These are phyloP conservation scores for Caenorhabditis japonica DNA, from an alignment of 2,888 invertebrate genomes.

Conservation along the genomic window DNA sequence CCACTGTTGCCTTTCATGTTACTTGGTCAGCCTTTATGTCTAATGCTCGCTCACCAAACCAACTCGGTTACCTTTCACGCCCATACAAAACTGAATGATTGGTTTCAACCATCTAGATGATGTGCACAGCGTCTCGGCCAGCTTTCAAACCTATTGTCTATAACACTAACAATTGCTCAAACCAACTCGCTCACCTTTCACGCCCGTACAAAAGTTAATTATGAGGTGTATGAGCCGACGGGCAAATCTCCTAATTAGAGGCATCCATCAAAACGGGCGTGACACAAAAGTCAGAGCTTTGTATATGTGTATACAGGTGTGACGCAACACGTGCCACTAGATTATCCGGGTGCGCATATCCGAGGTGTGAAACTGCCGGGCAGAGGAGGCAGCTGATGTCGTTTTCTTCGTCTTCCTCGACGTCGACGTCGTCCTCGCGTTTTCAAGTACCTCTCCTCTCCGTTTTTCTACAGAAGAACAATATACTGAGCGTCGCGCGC, in stretches of 20 bases:
- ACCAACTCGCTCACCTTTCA: too few species aligned
- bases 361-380: slow-evolving; percentile 33
- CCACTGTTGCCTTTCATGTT: slow-evolving; percentile 17
- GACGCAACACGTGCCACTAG: slow-evolving; percentile 34
- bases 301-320: slow-evolving; percentile 42
- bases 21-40: too few species aligned
- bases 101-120: too few species aligned
- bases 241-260: slow-evolving; percentile 35
- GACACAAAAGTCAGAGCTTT: slow-evolving; percentile 16
- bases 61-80: too few species aligned
- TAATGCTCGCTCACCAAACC: too few species aligned
- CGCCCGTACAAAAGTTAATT: too few species aligned
- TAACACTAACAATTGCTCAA: too few species aligned
- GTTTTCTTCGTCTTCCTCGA: slow-evolving; percentile 19
- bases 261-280: too few species aligned
- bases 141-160: too few species aligned
- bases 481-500: slow-evolving; percentile 31
- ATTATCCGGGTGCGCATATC: slow-evolving; percentile 46
- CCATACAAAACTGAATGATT: too few species aligned
- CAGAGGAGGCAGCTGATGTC: slow-evolving; percentile 19
- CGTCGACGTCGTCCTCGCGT: slow-evolving; percentile 26
- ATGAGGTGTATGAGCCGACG: too few species aligned
- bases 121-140: too few species aligned
- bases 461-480: slow-evolving; percentile 49
- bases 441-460: slow-evolving; percentile 37